Base-by-base conservation (phyloP, 2,888 invertebrate species). In the Pseudococcus longispinus region DNA sequence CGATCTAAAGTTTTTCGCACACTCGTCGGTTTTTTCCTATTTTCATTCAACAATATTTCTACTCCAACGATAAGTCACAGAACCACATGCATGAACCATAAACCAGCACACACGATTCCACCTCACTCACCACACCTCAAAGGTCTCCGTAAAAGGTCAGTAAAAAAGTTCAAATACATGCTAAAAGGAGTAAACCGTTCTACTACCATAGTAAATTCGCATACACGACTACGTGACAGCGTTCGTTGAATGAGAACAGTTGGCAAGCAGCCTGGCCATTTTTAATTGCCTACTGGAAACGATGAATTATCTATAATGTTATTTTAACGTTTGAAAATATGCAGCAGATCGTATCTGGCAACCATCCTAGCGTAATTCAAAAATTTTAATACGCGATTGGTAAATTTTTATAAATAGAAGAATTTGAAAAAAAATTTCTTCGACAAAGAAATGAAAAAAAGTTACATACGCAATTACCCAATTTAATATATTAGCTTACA, bases 281-380 rank as follows among this genome's bases (percentile, higher is more conserved):
- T 70, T 70, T 70, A 70, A 70, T 70, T 70, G 70, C 29, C 29
- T 60, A 20, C 29, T 70, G 70, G 29, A 70, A 70, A 70, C 70
- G 70, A 70, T 32, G 70, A 70, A 70, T 70, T 70, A 70, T 70
- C 70, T 70, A 29, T 70, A 70, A 70, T 70, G 70, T 70, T 70
- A 70, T 70, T 29, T 32, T 29, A 70, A 70, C 70, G 70, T 70
- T 70, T 70, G 70, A 70, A 70, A 70, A 70, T 70, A 29, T 70
- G 29, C 29, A 70, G 26, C 11, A 26, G 5, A 18, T 37, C 37
- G 37, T 70, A 70, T 70, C 29, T 70, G 70, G 70, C 70, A 70
- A 15, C 18, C 11, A 70, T 70, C 70, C 29, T 29, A 29, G 29
- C 29, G 29, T 70, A 29, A 70, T 70, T 70, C 29, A 18, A 70